Percentiles rank a stretch among this genome's conserved stretches.
phyloP scores from a whole-genome alignment of 2,113 vertebrate genomes.

The Pluvialis apricaria region DNA sequence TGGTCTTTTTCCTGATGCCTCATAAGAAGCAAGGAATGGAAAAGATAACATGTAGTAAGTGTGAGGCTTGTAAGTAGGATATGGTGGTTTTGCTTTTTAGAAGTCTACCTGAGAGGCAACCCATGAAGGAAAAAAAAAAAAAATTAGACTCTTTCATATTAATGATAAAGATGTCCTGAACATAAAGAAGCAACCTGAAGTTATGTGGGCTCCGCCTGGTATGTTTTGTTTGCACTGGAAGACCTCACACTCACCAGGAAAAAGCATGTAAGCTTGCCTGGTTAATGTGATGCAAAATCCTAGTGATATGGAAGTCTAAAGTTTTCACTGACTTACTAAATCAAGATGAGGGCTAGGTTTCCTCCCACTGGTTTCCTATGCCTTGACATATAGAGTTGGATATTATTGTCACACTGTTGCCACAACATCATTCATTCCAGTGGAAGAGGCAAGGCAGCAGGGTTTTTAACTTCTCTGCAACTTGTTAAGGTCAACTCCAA shows the following conservation, averaged over 20 bases:
- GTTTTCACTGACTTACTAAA: not conserved
- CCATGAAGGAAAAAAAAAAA: not conserved
- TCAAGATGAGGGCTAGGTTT: not conserved
- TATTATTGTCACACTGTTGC: not conserved
- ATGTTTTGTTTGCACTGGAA: not conserved
- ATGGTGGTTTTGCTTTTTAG: not conserved
- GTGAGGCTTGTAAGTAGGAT: not conserved
- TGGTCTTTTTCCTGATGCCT: not conserved
- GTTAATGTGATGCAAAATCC: not conserved
- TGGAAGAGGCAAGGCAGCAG: not conserved
- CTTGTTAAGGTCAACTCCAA: not conserved
- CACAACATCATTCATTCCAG: not conserved
- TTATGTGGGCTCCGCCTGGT: not conserved
- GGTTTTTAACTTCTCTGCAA: not conserved
- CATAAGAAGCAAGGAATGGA: not conserved
- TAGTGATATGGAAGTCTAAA: not conserved
- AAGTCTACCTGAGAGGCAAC: not conserved
- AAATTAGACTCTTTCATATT: not conserved
- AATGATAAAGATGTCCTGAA: not conserved
- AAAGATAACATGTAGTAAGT: not conserved
- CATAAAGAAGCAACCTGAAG: not conserved
- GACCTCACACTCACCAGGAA: not conserved
- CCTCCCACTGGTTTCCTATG: not conserved
- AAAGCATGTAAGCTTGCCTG: not conserved
- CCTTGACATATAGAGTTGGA: not conserved